Evolutionary conservation across 2,113 vertebrate species (phyloP).

Genomic region (Etia nguti): DNA sequence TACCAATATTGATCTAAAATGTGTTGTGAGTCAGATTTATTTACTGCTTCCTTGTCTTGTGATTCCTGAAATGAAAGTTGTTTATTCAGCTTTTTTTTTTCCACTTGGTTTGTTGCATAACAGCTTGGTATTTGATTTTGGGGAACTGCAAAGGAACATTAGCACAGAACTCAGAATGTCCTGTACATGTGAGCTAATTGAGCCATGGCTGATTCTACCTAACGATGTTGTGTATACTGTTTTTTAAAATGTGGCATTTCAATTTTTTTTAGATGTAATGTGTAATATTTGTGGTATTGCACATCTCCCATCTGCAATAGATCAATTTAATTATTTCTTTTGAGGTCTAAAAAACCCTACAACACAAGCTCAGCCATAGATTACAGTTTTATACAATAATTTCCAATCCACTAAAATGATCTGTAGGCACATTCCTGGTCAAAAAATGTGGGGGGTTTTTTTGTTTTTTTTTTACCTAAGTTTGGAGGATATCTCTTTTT

Average conservation of each 20-base stretch:
- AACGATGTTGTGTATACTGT: not conserved
- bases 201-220: not conserved
- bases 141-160: not conserved
- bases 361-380: too few species aligned
- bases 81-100: not conserved
- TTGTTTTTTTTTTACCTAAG: not conserved
- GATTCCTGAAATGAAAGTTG: not conserved
- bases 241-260: not conserved
- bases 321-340: not conserved
- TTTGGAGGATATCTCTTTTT: not conserved
- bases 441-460: not conserved
- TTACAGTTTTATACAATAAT: not conserved
- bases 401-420: not conserved
- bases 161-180: not conserved
- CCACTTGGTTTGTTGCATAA: not conserved
- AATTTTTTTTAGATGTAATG: not conserved
- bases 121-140: not conserved
- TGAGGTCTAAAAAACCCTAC: not conserved
- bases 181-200: not conserved
- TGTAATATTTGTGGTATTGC: not conserved
- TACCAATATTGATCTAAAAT: not conserved
- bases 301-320: not conserved
- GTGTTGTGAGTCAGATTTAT: accelerated
- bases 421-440: not conserved
- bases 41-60: not conserved